Conservation (phyloP, 2,113 vertebrate genomes). For the Telmatochromis brichardi region DNA sequence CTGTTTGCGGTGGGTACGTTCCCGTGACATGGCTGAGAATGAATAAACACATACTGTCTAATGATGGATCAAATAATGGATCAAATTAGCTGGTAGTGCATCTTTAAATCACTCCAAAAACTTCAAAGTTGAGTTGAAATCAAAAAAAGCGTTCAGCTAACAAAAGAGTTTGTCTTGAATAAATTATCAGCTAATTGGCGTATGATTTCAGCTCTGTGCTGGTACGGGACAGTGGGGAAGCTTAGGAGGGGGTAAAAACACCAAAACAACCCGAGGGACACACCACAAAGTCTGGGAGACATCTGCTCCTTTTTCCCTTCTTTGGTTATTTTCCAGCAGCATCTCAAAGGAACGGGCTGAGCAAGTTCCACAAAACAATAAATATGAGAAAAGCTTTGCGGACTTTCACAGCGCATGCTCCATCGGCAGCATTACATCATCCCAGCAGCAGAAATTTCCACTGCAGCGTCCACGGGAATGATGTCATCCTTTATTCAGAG, state of each 20-base stretch:
- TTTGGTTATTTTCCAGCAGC: neutral
- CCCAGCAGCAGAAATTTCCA: neutral
- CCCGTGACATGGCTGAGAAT: neutral
- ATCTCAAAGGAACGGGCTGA: neutral
- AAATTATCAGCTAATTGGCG: neutral
- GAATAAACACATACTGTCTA: neutral
- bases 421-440: conserved; percentile 39
- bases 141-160: neutral
- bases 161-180: neutral
- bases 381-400: neutral
- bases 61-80: too few species aligned
- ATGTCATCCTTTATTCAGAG: conserved; percentile 13
- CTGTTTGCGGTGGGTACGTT: neutral
- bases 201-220: neutral
- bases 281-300: neutral
- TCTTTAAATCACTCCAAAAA: neutral
- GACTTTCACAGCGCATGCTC: conserved; percentile 3
- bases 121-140: neutral
- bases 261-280: neutral
- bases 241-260: neutral
- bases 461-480: conserved; percentile 24
- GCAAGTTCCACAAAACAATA: neutral
- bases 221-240: neutral
- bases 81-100: neutral
- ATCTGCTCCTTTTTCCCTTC: neutral